Evolutionary conservation across 2,113 vertebrate genomes (phyloP).

Genomic region (Ailuropoda melanoleuca): DNA sequence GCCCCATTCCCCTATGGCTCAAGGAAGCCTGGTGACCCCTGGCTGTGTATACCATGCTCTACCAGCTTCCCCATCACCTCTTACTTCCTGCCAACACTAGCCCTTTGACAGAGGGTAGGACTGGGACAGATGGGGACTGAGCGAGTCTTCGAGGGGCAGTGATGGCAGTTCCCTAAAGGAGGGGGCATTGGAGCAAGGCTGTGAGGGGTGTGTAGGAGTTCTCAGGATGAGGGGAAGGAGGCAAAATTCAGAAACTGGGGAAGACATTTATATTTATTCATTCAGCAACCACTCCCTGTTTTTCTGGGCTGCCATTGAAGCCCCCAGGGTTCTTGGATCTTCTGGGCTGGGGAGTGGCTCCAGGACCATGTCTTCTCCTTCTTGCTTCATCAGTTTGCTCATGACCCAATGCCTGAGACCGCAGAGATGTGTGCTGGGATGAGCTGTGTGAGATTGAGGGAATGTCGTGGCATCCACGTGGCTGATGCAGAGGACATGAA

Average conservation of each 20-base stretch:
- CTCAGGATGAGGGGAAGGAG: neutral
- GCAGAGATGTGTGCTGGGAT: accelerated
- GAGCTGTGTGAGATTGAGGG: neutral
- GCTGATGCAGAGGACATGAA: neutral
- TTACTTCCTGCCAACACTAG: neutral
- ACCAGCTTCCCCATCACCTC: accelerated
- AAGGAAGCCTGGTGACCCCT: neutral
- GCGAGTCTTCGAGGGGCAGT: neutral
- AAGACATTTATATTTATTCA: neutral
- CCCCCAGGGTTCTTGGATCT: neutral
- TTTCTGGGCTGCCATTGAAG: neutral
- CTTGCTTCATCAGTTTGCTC: accelerated
- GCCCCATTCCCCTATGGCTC: neutral
- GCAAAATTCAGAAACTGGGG: neutral
- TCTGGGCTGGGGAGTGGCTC: neutral
- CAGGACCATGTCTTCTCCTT: neutral
- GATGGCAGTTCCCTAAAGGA: neutral
- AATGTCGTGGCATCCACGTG: neutral
- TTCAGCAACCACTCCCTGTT: neutral
- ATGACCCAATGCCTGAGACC: neutral
- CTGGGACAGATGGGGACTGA: neutral
- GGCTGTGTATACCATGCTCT: neutral
- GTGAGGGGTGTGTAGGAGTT: neutral
- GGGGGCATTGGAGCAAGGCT: neutral
- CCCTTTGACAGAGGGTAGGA: neutral